Evolutionary conservation across 2,113 vertebrate species (phyloP), one percentile per base, ranked within the genome.

Genomic region (Phrynosoma blainvillii): DNA sequence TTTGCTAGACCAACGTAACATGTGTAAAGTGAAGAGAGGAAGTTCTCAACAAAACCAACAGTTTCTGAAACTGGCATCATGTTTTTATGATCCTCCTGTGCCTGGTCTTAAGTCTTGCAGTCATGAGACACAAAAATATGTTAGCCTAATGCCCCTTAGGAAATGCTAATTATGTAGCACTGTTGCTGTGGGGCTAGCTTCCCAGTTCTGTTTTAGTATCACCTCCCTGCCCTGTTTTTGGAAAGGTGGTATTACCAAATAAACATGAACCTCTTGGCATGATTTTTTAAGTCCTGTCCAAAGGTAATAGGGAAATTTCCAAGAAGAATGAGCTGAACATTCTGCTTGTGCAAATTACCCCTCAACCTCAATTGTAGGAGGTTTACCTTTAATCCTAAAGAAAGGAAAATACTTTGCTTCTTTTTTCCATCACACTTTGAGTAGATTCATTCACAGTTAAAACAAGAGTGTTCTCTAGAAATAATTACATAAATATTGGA

Each of bases 271-370:
- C 32, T 76, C 30, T 91, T 21, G 70, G 3, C 40, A 42, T 82
- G 7, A 59, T 13, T 83, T 30, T 5, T 78, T 8, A 54, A 14
- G 59, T 91, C 70, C 25, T 65, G 78, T 89, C 62, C 7, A 92
- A 88, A 92, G 88, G 52, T 87, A 90, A 86, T 82, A 16, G 80
- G 84, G 75, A 16, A 1, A 62, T 91, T 93, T 94, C 81, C 0
- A 12, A 76, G 21, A 65, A 52, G 88, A 87, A 84, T 2, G 0
- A 0, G 65, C 0, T 27, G 32, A 88, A 84, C 42, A 79, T 90
- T 68, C 68, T 85, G 77, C 25, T 40, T 59, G 40, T 88, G 5
- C 23, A 83, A 27, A 7, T 36, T 88, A 32, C 42, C 4, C 40
- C 40, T 84, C 84, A 89, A 40, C 23, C 23, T 84, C 80, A 86